phyloP scores from a whole-genome alignment of 37 sponge, comb jelly and placozoan species.

The Eunapius fragilis region DNA sequence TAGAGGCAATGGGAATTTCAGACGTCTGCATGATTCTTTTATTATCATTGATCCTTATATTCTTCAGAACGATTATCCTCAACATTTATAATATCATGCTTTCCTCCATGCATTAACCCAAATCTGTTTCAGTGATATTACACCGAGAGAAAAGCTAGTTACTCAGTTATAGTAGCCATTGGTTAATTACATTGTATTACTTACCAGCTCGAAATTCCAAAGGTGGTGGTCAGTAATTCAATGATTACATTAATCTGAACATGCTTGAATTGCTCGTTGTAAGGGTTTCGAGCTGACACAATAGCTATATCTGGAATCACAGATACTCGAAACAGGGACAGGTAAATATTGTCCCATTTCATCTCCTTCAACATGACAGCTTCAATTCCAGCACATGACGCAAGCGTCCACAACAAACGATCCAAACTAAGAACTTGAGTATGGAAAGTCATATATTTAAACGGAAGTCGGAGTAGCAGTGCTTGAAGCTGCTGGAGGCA shows the following conservation, averaged over 20 bases:
- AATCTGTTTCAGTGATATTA: no score
- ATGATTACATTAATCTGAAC: background rate
- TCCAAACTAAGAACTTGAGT: constrained; percentile 5
- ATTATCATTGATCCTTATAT: no score
- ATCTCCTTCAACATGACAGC: background rate
- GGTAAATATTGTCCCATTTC: background rate
- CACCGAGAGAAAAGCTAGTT: no score
- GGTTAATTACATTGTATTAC: no score
- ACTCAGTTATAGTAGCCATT: no score
- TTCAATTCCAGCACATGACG: background rate
- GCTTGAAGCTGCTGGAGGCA: constrained; percentile 14
- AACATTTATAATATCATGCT: no score
- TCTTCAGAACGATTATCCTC: no score
- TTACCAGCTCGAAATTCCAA: background rate
- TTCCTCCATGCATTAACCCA: background rate
- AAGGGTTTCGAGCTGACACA: background rate
- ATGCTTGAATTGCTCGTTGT: background rate
- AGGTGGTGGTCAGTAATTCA: background rate
- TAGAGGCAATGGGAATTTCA: no score
- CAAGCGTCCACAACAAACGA: background rate
- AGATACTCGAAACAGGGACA: background rate
- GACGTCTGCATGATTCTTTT: no score
- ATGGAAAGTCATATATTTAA: background rate
- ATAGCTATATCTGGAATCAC: background rate
- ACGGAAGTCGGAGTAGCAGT: constrained; percentile 5